Percentiles rank a stretch among this genome's conserved stretches.
Evolutionary conservation across 2,113 vertebrate genomes (phyloP).

Genomic region (Alexandromys fortis): DNA sequence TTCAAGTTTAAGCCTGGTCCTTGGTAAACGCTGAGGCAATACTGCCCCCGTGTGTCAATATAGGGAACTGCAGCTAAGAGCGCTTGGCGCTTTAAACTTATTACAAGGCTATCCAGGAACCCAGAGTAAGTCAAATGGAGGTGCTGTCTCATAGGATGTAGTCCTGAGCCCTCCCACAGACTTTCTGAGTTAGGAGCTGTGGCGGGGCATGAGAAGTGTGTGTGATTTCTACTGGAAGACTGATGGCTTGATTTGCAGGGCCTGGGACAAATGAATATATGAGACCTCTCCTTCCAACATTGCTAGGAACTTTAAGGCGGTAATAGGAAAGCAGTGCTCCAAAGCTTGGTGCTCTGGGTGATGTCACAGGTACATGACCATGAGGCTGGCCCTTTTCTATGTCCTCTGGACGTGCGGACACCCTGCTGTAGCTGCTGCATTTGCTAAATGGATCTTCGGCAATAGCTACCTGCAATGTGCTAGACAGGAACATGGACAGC

Average conservation of each 20-base stretch:
- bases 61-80: neutral
- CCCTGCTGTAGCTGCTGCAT: neutral
- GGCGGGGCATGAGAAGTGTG: neutral
- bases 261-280: neutral
- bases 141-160: neutral
- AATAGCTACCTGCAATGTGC: accelerated
- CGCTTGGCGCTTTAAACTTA: accelerated
- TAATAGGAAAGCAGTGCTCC: neutral
- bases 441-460: neutral
- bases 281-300: neutral
- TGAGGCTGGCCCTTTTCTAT: accelerated
- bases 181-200: neutral
- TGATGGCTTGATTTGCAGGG: neutral
- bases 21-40: neutral
- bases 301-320: neutral
- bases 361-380: neutral
- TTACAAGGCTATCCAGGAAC: neutral
- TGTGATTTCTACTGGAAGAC: neutral
- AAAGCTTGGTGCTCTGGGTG: neutral
- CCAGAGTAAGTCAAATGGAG: neutral
- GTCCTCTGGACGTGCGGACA: neutral
- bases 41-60: neutral
- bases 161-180: neutral
- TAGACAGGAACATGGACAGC: neutral
- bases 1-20: neutral